These are phyloP conservation scores for Apamea crenata DNA, from an alignment of 2,888 invertebrate species.

Conservation along the genomic window DNA sequence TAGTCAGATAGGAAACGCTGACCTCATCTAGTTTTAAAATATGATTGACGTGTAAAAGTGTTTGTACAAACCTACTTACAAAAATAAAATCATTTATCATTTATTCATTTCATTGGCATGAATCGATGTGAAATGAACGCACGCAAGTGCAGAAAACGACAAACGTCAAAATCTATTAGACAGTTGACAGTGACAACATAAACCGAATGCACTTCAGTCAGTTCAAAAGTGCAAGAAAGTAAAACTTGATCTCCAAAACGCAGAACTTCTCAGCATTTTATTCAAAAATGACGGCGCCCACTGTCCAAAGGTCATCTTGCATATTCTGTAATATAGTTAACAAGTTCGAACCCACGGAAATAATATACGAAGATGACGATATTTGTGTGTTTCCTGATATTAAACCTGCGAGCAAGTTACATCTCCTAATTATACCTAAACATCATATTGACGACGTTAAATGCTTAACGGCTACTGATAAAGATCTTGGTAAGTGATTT, in stretches of 20 bases:
- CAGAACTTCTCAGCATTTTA: slow-evolving; percentile 9
- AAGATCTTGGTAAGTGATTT: slow-evolving; percentile 91
- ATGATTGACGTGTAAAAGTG: no score
- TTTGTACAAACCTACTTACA: no score
- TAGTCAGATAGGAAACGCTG: no score
- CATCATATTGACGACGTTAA: slow-evolving; percentile 94
- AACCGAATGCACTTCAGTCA: slow-evolving; percentile 15
- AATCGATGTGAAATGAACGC: slow-evolving; percentile 7
- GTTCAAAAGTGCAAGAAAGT: slow-evolving; percentile 7
- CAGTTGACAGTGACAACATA: slow-evolving; percentile 19
- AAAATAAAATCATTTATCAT: no score
- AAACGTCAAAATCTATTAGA: slow-evolving; percentile 49
- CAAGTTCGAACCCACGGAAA: slow-evolving; percentile 91
- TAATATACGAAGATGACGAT: slow-evolving; percentile 93
- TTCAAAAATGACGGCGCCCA: slow-evolving; percentile 70
- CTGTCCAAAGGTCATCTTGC: slow-evolving; percentile 85
- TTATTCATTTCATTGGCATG: slow-evolving; percentile 17
- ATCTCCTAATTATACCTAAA: slow-evolving; percentile 94
- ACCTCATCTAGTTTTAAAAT: no score
- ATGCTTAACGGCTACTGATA: slow-evolving; percentile 91
- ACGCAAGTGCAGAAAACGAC: neutral
- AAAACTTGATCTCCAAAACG: slow-evolving; percentile 26
- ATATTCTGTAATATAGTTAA: slow-evolving; percentile 94
- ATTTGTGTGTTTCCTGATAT: slow-evolving; percentile 95
- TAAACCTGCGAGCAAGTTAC: slow-evolving; percentile 94